These are phyloP conservation scores for Grammomys dolichurus DNA, from an alignment of 2,113 vertebrate species.

Conservation along the genomic window DNA sequence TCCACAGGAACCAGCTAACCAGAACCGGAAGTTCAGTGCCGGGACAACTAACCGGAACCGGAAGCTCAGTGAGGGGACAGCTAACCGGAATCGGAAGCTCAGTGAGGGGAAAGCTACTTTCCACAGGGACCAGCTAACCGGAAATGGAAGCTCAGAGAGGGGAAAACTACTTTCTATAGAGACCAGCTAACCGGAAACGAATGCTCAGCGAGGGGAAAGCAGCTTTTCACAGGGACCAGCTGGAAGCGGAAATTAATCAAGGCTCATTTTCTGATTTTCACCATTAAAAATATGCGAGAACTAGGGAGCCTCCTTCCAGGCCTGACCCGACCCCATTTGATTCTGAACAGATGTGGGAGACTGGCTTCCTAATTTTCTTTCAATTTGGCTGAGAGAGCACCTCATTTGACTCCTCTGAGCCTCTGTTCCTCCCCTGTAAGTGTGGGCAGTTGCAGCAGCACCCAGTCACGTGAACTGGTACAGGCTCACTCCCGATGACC, in stretches of 20 bases:
- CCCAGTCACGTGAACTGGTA: not conserved
- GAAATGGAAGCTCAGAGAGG: not conserved
- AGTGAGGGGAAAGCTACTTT: not conserved
- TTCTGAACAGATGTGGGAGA: too few species aligned
- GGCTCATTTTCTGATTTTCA: too few species aligned
- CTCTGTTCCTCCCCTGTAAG: too few species aligned
- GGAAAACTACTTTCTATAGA: not conserved
- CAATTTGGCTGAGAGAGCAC: not conserved
- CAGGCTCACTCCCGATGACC: not conserved
- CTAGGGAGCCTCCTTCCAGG: not conserved
- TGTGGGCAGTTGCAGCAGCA: not conserved
- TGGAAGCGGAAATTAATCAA: not conserved
- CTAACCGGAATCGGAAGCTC: not conserved
- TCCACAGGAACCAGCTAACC: not conserved
- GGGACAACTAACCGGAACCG: accelerated
- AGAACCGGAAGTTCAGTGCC: not conserved
- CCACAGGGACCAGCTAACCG: not conserved
- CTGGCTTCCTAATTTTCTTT: not conserved
- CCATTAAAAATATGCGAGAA: not conserved
- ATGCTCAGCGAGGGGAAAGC: not conserved
- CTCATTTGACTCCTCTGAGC: not conserved
- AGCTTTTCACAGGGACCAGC: too few species aligned
- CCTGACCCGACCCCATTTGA: not conserved
- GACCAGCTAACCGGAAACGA: accelerated
- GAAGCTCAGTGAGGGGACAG: not conserved